These are phyloP conservation scores for Tetragonula carbonaria DNA, from an alignment of 2,888 invertebrate genomes.

Conservation along the genomic window DNA sequence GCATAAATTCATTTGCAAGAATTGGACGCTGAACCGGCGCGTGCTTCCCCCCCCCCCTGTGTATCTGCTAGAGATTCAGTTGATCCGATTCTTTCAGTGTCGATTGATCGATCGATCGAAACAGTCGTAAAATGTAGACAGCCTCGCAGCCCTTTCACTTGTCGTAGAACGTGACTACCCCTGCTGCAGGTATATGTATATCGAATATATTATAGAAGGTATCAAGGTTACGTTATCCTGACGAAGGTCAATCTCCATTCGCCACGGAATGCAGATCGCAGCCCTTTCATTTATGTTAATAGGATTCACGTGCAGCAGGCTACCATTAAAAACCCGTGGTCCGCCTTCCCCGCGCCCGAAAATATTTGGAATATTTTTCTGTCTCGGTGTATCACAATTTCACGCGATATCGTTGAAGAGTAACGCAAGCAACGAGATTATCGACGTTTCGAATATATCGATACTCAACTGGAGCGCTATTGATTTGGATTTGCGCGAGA, in stretches of 20 bases:
- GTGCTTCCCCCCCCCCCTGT: background rate
- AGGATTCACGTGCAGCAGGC: slow-evolving; percentile 56
- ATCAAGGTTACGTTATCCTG: slow-evolving; percentile 63
- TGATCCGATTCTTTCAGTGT: background rate
- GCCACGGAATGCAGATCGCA: slow-evolving; percentile 46
- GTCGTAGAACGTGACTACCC: slow-evolving; percentile 59
- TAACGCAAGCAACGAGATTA: too few species aligned
- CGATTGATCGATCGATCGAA: slow-evolving; percentile 31
- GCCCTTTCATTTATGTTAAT: slow-evolving; percentile 70
- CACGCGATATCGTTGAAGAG: background rate
- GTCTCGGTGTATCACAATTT: slow-evolving; percentile 18
- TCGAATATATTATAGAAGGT: slow-evolving; percentile 58
- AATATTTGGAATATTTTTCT: slow-evolving; percentile 45
- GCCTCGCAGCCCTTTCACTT: slow-evolving; percentile 66
- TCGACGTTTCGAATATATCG: too few species aligned
- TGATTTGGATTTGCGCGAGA: too few species aligned
- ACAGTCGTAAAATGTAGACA: slow-evolving; percentile 16
- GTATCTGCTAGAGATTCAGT: background rate
- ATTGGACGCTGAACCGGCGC: background rate
- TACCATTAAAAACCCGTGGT: slow-evolving; percentile 37
- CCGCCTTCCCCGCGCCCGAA: slow-evolving; percentile 30
- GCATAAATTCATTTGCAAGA: slow-evolving; percentile 23
- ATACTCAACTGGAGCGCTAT: too few species aligned
- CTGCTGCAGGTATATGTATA: slow-evolving; percentile 37
- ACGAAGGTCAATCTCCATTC: slow-evolving; percentile 67